Evolutionary conservation across 1,140 invertebrate genomes (phyloP).

Genomic region (Amphibalanus amphitrite): DNA sequence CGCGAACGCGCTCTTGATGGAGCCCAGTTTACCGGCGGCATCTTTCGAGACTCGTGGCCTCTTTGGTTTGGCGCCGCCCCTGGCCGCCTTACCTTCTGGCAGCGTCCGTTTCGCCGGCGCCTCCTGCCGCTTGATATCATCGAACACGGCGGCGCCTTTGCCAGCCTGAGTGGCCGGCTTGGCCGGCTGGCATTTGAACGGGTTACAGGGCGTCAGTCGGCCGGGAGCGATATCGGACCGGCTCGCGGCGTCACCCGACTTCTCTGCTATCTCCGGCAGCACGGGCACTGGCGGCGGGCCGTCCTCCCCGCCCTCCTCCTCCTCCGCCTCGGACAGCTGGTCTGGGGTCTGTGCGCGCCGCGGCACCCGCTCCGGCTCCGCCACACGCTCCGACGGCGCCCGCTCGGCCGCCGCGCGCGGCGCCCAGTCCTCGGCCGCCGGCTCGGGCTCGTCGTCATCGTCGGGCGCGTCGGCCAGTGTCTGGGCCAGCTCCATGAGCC

Average conservation of each 20-base stretch:
- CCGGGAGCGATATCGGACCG: no score
- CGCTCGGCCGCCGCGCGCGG: neutral
- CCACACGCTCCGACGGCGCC: neutral
- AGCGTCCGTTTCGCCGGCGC: neutral
- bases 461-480: constrained; percentile 20
- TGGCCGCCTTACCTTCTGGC: neutral
- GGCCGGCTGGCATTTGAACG: neutral
- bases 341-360: neutral
- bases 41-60: neutral
- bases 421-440: constrained; percentile 5
- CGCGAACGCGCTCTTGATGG: neutral
- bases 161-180: neutral
- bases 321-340: constrained; percentile 11
- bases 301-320: constrained; percentile 21
- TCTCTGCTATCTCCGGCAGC: neutral
- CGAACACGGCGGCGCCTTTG: neutral
- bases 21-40: neutral
- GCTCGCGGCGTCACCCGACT: no score
- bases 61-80: neutral
- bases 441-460: constrained; percentile 19
- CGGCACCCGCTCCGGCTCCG: neutral
- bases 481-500: constrained; percentile 21
- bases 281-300: neutral
- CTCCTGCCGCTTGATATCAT: neutral
- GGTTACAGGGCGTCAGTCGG: neutral